These are phyloP conservation scores for Wasmannia auropunctata DNA, from an alignment of 1,140 invertebrate genomes.

Conservation along the genomic window DNA sequence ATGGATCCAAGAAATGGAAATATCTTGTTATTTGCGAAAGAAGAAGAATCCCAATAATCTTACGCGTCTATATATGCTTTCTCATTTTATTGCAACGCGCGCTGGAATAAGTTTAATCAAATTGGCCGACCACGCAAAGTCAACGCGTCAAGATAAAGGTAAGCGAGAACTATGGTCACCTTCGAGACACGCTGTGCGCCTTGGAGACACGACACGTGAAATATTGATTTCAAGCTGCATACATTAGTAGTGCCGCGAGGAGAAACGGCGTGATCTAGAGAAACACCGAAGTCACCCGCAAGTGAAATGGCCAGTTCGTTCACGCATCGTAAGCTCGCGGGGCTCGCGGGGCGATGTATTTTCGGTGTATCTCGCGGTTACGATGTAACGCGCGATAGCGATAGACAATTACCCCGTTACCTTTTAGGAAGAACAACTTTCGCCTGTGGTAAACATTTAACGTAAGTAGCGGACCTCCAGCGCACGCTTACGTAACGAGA, in stretches of 20 bases:
- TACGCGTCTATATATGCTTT: background rate
- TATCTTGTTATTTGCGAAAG: background rate
- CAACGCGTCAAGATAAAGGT: background rate
- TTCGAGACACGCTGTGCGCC: conserved; percentile 39
- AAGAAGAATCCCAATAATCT: background rate
- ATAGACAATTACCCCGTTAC: conserved; percentile 17
- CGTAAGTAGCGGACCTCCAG: background rate
- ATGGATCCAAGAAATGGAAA: background rate
- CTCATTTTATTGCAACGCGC: background rate
- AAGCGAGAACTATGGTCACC: conserved; percentile 39
- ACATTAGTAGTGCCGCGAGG: conserved; percentile 23
- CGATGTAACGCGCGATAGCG: background rate
- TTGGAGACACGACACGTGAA: conserved; percentile 30
- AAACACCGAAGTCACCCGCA: conserved; percentile 1
- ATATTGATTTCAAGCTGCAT: conserved; percentile 45
- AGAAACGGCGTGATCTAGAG: conserved; percentile 50
- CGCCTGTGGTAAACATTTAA: background rate
- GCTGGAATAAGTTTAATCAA: background rate
- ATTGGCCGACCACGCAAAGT: background rate
- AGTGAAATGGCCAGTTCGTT: conserved; percentile 6
- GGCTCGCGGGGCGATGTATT: background rate
- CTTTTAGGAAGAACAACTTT: conserved; percentile 36
- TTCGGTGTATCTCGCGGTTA: background rate
- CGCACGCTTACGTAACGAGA: background rate
- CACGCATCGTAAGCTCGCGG: background rate